These are phyloP conservation scores for Tragopan temminckii DNA, from an alignment of 2,797 vertebrate species.

Conservation along the genomic window DNA sequence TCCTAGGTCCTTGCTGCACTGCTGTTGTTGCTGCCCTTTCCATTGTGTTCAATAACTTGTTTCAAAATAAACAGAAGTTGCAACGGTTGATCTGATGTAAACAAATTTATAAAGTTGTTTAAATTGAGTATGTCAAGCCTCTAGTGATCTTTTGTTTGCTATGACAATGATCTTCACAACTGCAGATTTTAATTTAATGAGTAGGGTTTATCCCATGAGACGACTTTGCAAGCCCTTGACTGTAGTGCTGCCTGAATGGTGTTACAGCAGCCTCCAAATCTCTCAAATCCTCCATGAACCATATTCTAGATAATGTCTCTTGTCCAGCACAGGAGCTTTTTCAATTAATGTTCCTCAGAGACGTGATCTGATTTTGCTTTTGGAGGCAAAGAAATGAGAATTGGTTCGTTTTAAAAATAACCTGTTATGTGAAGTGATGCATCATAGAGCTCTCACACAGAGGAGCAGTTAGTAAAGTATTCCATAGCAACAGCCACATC, in stretches of 20 bases:
- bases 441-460: constrained; percentile 33
- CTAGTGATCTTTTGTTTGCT: not conserved
- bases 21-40: too few relatives aligned
- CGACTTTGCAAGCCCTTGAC: not conserved
- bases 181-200: not conserved
- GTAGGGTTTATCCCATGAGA: not conserved
- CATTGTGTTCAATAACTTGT: not conserved
- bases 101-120: not conserved
- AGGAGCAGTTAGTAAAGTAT: constrained; percentile 41
- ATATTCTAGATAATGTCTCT: constrained; percentile 9
- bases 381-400: constrained; percentile 41
- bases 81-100: not conserved
- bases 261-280: not conserved
- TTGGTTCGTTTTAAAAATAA: constrained; percentile 57
- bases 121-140: not conserved
- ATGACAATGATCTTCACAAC: rapidly evolving
- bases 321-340: constrained; percentile 46
- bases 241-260: not conserved
- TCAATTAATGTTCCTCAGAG: constrained; percentile 40
- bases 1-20: too few relatives aligned
- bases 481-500: constrained; percentile 63
- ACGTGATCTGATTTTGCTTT: constrained; percentile 64
- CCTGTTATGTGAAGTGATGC: constrained; percentile 42
- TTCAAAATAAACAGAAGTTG: not conserved
- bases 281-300: constrained; percentile 28